phyloP scores from a whole-genome alignment of 2,797 vertebrate species.

The Luscinia megarhynchos region DNA sequence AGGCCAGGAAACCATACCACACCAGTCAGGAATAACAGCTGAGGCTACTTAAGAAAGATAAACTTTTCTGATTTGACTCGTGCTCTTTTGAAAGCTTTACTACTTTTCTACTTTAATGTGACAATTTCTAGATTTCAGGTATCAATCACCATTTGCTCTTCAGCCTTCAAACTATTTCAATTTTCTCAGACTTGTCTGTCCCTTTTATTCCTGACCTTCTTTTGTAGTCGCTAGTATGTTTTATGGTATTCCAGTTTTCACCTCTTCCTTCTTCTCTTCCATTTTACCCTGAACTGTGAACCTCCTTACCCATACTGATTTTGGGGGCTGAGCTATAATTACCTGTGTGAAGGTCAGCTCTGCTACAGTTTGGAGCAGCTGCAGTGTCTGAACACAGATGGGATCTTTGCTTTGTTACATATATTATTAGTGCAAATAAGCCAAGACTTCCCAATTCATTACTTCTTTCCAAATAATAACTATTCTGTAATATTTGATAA shows the following conservation, averaged over 20 bases:
- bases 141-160: background rate
- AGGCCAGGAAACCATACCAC: background rate
- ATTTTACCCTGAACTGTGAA: background rate
- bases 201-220: background rate
- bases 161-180: background rate
- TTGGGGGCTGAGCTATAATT: background rate
- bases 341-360: background rate
- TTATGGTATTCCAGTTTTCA: background rate
- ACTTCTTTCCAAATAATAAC: background rate
- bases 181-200: background rate
- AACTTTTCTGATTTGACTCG: background rate
- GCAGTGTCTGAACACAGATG: background rate
- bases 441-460: background rate
- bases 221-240: background rate
- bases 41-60: background rate
- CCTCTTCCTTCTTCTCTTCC: background rate
- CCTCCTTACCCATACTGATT: background rate
- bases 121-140: background rate
- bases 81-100: background rate
- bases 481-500: background rate
- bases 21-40: background rate
- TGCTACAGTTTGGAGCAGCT: background rate
- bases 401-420: background rate
- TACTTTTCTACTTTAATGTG: background rate
- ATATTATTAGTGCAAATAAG: background rate